Evolutionary conservation across 1,140 invertebrate genomes (phyloP), one percentile per base, ranked within the genome.

Genomic region (Hylaeus volcanicus): DNA sequence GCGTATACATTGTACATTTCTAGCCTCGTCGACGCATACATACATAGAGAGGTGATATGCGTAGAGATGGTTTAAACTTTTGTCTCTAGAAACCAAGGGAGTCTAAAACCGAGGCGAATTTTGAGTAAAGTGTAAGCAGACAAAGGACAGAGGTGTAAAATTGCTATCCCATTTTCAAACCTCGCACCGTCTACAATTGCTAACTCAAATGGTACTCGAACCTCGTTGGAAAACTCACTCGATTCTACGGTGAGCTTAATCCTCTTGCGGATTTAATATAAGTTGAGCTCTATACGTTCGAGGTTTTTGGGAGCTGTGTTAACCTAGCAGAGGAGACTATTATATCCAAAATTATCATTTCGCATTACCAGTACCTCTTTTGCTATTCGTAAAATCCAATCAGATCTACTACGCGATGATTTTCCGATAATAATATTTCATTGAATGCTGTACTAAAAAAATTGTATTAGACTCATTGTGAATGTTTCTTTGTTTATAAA

Each of bases 71-170:
- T 0, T n/a, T 1, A 37, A 68, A 80, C 53, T 53, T 68, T 65
- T 48, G 48, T 26, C 1, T 26, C 26, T 4, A 5, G 39, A 15
- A 43, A 43, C 1, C 37, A 26, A 51, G 41, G n/a, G 5, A 55
- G 56, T n/a, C 11, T 15, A 51, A 83, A 83, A 83, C 77, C 73
- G 45, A 73, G 53, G 63, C 51, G 41, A 71, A 81, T 82, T 84
- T 74, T 51, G 65, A n/a, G 11, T 12, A 26, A 72, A 45, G 58
- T 39, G 4, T 11, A 26, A 15, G 5, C 37, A 45, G 56, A 53
- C n/a, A 53, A 48, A 53, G 63, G 37, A 64, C 51, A 1, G 70
- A 56, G 43, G 12, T 9, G 45, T 15, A 65, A 74, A 74, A 86
- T 86, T 85, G 81, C 81, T 61, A 63, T 37, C 41, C 15, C 48